phyloP scores from a whole-genome alignment of 2,113 vertebrate genomes.

The Polypterus bichir region DNA sequence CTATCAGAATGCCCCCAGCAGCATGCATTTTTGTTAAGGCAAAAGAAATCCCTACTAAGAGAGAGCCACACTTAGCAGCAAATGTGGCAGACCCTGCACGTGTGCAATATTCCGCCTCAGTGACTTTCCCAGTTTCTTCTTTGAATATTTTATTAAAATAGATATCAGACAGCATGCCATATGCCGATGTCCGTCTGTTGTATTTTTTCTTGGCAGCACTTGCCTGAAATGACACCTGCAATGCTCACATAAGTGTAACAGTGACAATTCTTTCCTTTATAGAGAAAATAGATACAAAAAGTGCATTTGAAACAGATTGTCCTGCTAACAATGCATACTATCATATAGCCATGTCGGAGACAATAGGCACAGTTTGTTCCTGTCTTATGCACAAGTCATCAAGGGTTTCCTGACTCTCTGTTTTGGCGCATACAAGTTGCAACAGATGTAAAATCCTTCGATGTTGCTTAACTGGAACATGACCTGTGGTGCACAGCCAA shows the following conservation, averaged over 20 bases:
- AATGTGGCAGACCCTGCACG: too few species aligned
- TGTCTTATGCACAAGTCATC: conserved; percentile 43
- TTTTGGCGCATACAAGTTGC: conserved; percentile 48
- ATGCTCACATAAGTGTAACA: conserved; percentile 14
- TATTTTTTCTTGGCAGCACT: conserved; percentile 31
- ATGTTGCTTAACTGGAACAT: conserved; percentile 48
- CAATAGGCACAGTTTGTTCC: conserved; percentile 52
- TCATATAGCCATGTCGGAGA: conserved; percentile 49
- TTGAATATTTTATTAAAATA: too few species aligned
- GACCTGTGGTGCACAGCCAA: conserved; percentile 57
- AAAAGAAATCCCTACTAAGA: too few species aligned
- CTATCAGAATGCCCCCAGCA: too few species aligned
- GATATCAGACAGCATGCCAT: conserved; percentile 13
- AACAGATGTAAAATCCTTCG: conserved; percentile 72
- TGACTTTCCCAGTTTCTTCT: too few species aligned
- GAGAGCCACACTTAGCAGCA: too few species aligned
- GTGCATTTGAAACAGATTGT: conserved; percentile 57
- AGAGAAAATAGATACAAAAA: conserved; percentile 28
- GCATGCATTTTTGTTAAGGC: too few species aligned
- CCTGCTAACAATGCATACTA: conserved; percentile 56
- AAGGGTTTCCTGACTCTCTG: conserved; percentile 34
- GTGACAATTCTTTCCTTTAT: conserved; percentile 30
- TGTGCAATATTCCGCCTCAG: too few species aligned
- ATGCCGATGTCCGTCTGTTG: conserved; percentile 23
- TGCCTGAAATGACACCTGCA: conserved; percentile 34